phyloP scores from a whole-genome alignment of 92 coral and sea anemone genomes.

The Palythoa caribaeorum region DNA sequence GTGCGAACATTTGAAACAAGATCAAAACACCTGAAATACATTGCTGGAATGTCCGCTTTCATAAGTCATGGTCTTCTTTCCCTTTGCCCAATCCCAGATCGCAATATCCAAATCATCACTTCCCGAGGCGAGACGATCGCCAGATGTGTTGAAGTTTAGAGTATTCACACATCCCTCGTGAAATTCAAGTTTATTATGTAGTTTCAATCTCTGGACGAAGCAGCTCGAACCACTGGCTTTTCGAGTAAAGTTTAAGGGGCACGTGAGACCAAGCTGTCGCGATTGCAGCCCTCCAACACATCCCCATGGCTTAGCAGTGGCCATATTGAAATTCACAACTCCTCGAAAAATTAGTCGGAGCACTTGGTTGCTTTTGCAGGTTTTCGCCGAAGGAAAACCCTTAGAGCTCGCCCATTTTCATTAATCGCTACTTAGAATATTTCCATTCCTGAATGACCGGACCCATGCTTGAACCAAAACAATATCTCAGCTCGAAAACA shows the following conservation, averaged over 20 bases:
- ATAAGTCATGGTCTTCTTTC: slow-evolving; percentile 82
- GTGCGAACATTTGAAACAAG: background rate
- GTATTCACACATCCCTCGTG: slow-evolving; percentile 99
- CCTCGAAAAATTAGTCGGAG: background rate
- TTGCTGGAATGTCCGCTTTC: slow-evolving; percentile 98
- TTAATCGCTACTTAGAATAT: background rate
- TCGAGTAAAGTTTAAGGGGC: slow-evolving; percentile 81
- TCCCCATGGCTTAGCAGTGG: slow-evolving; percentile 59
- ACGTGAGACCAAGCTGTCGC: slow-evolving; percentile 89
- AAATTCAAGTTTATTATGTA: slow-evolving; percentile 76
- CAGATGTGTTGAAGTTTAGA: slow-evolving; percentile 86
- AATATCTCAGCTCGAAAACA: background rate
- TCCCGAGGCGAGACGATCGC: slow-evolving; percentile 93
- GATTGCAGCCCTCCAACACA: slow-evolving; percentile 74
- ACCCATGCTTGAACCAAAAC: background rate
- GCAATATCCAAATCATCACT: slow-evolving; percentile 95
- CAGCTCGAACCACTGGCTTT: slow-evolving; percentile 85
- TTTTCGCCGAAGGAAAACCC: slow-evolving; percentile 2
- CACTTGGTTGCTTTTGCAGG: background rate
- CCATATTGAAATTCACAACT: slow-evolving; percentile 66
- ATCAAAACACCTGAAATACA: slow-evolving; percentile 89
- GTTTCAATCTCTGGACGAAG: slow-evolving; percentile 80
- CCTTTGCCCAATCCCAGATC: slow-evolving; percentile 99
- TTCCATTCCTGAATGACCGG: slow-evolving; percentile 6
- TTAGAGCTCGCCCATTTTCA: slow-evolving; percentile 23